Evolutionary conservation across 2,113 vertebrate genomes (phyloP), one percentile per base, ranked within the genome.

Genomic region (Solenodon paradoxus): DNA sequence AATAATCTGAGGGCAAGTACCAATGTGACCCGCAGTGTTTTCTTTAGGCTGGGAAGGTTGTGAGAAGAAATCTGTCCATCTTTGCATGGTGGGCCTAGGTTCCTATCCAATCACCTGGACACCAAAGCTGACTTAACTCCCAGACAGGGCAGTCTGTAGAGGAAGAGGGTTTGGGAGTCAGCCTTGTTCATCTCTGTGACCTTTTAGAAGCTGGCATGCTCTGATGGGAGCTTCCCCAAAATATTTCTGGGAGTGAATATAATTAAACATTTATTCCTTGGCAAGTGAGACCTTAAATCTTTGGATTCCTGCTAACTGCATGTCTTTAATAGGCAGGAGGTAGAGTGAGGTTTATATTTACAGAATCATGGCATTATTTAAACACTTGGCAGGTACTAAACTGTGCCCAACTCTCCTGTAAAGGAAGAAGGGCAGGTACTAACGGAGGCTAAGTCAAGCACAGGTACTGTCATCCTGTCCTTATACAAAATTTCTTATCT

Each of bases 91-190:
- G 35, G 72, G 1, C 15, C 16, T 53, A 22, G 45, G 63, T 42
- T 59, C 51, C 53, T 10, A 55, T 47, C 59, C 12, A 28, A 28
- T 15, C 59, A 59, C 4, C 15, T 13, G 7, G 63, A 16, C 2
- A 4, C 24, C 35, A 8, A 5, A 4, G 16, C 4, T 30, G 5
- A 7, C n/a, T 42, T 17, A 22, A 28, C 57, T 35, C 42, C 49
- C 28, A 53, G 51, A 4, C 9, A 3, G 28, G 35, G 61, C 0
- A 3, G 51, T 15, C 22, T 7, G 9, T 24, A 16, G 63, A 38
- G 64, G 35, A 11, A 4, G 38, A 35, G n/a, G 7, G 4, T 7
- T 3, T 42, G 35, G 17, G 2, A 30, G 13, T 0, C 1, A 32
- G 38, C 28, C 24, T 51, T 10, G 6, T 11, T 42, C n/a, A 16